Evolutionary conservation across 2,797 vertebrate genomes (phyloP).

Genomic region (Coluber constrictor): DNA sequence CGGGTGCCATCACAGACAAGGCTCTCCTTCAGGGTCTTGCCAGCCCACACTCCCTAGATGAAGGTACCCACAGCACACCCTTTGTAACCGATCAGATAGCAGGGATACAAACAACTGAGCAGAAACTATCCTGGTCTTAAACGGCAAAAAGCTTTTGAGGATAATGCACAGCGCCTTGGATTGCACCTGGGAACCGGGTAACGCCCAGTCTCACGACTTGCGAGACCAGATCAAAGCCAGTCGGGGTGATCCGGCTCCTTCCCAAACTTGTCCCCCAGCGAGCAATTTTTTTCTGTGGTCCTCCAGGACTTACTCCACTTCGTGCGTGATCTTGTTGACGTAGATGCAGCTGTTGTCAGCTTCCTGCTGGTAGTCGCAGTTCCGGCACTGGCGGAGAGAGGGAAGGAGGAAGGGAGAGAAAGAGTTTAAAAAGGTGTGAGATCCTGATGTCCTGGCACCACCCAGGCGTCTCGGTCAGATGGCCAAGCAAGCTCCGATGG

Average conservation of each 20-base stretch:
- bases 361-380: constrained; percentile 95
- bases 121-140: neutral
- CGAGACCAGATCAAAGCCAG: neutral
- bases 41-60: neutral
- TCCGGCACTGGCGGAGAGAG: constrained; percentile 81
- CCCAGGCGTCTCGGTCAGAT: too few relatives aligned
- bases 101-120: neutral
- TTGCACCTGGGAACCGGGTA: neutral
- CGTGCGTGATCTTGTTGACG: constrained; percentile 95
- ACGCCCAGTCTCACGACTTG: fast-evolving
- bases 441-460: neutral
- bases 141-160: neutral
- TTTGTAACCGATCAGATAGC: neutral
- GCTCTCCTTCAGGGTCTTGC: too few relatives aligned
- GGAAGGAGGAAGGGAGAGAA: neutral
- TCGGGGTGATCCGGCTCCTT: neutral
- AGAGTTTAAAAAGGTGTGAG: neutral
- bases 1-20: neutral
- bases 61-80: neutral
- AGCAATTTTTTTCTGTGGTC: neutral
- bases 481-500: neutral
- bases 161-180: neutral
- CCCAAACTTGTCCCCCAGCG: neutral
- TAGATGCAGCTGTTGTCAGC: constrained; percentile 97
- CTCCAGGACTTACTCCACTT: constrained; percentile 85